phyloP scores from a whole-genome alignment of 2,113 vertebrate species.

The Eulemur macaco region DNA sequence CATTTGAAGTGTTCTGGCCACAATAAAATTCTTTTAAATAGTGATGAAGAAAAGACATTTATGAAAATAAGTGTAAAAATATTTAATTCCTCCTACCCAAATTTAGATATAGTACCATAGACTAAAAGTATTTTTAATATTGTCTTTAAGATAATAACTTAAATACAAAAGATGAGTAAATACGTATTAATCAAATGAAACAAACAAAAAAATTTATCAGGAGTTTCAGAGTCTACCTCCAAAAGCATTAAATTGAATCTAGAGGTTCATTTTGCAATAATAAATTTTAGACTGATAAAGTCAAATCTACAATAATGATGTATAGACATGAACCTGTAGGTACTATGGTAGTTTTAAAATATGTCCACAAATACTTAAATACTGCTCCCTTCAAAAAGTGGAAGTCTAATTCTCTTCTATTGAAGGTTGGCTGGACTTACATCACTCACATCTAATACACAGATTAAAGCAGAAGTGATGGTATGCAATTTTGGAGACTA shows the following conservation, averaged over 20 bases:
- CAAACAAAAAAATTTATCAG: neutral
- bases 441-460: neutral
- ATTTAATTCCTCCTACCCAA: neutral
- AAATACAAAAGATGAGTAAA: neutral
- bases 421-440: neutral
- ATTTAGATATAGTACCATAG: neutral
- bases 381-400: neutral
- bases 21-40: neutral
- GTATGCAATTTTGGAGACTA: neutral
- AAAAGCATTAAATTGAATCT: neutral
- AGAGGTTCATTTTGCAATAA: neutral
- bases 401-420: neutral
- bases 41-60: neutral
- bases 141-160: neutral
- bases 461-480: neutral
- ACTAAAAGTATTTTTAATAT: neutral
- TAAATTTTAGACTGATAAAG: neutral
- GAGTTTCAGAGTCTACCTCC: neutral
- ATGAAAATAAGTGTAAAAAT: neutral
- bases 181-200: neutral
- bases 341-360: neutral
- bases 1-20: neutral
- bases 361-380: neutral
- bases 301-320: neutral
- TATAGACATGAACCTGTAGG: neutral